Evolutionary conservation across 2,888 invertebrate species (phyloP).

Genomic region (Psylliodes chrysocephalus): DNA sequence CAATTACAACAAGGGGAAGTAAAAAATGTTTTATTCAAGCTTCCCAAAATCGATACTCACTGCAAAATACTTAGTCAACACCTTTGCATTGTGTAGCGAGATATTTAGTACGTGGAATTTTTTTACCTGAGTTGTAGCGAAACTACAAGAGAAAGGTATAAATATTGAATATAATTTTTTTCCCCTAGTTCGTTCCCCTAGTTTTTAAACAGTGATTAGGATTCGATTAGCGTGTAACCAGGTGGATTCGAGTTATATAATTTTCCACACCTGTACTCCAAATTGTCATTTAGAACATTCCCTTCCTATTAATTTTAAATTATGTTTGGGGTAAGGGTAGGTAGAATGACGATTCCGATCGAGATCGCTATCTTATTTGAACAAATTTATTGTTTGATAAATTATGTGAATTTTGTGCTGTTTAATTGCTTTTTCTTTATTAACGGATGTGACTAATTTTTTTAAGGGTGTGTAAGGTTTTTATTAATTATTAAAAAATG

Average conservation of each 20-base stretch:
- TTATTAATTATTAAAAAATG: too few relatives aligned
- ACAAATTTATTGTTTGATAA: conserved; percentile 4
- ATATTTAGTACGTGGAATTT: background rate
- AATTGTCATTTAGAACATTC: conserved; percentile 25
- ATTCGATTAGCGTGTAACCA: conserved; percentile 6
- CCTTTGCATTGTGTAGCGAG: background rate
- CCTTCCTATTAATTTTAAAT: conserved; percentile 24
- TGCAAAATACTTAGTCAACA: background rate
- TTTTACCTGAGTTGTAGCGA: background rate
- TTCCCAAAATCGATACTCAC: background rate
- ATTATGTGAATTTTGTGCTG: background rate
- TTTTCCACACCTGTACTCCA: conserved; percentile 20
- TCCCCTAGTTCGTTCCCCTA: background rate
- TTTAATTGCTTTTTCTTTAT: background rate
- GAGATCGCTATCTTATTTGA: conserved; percentile 17
- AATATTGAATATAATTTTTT: background rate
- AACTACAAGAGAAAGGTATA: background rate
- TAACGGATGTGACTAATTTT: conserved; percentile 8
- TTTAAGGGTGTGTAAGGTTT: background rate
- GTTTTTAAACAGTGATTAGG: conserved; percentile 9
- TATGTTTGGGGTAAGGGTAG: conserved; percentile 6
- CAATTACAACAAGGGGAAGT: background rate
- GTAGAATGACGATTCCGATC: conserved; percentile 8
- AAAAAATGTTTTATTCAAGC: background rate
- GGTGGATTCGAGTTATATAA: conserved; percentile 8